Conservation (phyloP, 2,888 invertebrate species). For the Monoplex corrugatus region DNA sequence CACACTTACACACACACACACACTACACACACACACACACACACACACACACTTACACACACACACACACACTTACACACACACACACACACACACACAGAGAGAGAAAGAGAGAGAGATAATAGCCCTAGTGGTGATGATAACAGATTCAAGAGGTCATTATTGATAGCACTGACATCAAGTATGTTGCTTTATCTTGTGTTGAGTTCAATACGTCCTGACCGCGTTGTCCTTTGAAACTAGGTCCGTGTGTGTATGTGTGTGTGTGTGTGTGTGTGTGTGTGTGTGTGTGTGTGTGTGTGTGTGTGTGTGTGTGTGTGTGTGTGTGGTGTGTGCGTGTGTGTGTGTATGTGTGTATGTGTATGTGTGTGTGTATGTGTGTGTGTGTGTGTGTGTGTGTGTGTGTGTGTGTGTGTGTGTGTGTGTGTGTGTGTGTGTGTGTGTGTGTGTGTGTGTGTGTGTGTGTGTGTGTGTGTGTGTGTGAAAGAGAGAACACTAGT, state of each 20-base stretch:
- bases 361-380: constrained; percentile 32
- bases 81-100: neutral
- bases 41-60: neutral
- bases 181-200: too few relatives aligned
- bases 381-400: constrained; percentile 20
- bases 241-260: too few relatives aligned
- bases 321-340: neutral
- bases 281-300: too few relatives aligned
- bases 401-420: constrained; percentile 44
- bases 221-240: too few relatives aligned
- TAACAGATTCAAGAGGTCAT: too few relatives aligned
- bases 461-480: neutral
- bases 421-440: constrained; percentile 31
- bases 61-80: neutral
- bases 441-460: constrained; percentile 1
- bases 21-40: neutral
- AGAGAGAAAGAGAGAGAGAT: neutral
- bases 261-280: too few relatives aligned
- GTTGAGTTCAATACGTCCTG: too few relatives aligned
- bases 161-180: too few relatives aligned
- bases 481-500: constrained; percentile 14
- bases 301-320: too few relatives aligned
- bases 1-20: neutral
- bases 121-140: too few relatives aligned
- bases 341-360: neutral